These are phyloP conservation scores for Lagocephalus sceleratus DNA, from an alignment of 2,797 vertebrate genomes.

Conservation along the genomic window DNA sequence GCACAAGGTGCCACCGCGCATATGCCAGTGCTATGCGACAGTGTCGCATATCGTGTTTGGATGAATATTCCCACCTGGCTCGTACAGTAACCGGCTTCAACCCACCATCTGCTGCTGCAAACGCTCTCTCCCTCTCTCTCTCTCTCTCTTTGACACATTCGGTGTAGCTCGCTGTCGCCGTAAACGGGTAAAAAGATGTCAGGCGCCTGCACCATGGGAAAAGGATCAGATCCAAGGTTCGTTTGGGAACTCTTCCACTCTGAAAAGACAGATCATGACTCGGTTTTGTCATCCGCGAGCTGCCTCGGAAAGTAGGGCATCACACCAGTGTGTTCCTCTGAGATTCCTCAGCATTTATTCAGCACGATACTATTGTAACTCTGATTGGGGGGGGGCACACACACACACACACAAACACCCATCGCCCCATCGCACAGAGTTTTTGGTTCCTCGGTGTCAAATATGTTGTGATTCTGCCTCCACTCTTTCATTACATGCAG, in stretches of 20 bases:
- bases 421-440: too few species aligned
- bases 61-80: constrained; percentile 31
- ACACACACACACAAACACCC: too few species aligned
- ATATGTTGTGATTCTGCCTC: not conserved
- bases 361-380: not conserved
- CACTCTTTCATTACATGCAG: constrained; percentile 1
- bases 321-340: constrained; percentile 20
- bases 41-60: constrained; percentile 36
- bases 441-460: too few species aligned
- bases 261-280: not conserved
- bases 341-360: constrained; percentile 13
- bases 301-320: constrained; percentile 41
- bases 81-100: constrained; percentile 27
- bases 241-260: not conserved
- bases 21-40: constrained; percentile 16
- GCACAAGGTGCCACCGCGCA: not conserved
- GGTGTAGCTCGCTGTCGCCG: not conserved
- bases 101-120: constrained; percentile 49
- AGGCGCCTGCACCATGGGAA: constrained; percentile 1
- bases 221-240: not conserved
- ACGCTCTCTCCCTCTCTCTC: too few species aligned
- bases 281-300: constrained; percentile 22
- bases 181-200: constrained; percentile 16
- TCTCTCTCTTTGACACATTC: constrained; percentile 6
- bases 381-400: too few species aligned